Evolutionary conservation across 2,797 vertebrate species (phyloP), one percentile per base, ranked within the genome.

Genomic region (Pangasius macronema): DNA sequence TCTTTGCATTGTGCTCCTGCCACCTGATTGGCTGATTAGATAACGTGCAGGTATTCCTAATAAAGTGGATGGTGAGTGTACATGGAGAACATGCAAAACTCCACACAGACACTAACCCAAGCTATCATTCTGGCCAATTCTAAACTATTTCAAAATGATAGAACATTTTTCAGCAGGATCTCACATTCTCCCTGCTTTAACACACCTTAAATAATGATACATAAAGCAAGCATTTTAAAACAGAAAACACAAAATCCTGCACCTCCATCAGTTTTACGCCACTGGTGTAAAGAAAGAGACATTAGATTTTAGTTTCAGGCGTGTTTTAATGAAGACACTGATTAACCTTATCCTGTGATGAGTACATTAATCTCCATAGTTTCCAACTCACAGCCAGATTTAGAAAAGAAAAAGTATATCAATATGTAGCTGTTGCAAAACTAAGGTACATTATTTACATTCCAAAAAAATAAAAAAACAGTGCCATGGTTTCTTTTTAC

Each of bases 371-470:
- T 91, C 91, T 89, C 82, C 89, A 89, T 90, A 90, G 82, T 88
- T 92, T 91, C 90, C 86, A 90, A 91, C 91, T 91, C 89, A 88
- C 85, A 89, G 91, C 91, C 91, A 90, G 91, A 92, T 83, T 91
- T 94, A 94, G 86, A 94, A 94, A 93, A 92, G 83, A 87, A 88
- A 82, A 89, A 61, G 76, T 89, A 88, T 91, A 91, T 90, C 91
- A 93, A 90, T 91, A 89, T 89, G 91, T 77, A 68, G 88, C 91
- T 88, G 86, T 86, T 89, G 90, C 90, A 93, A 93, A 93, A 92
- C 92, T 93, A 94, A 94, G 90, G 87, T 92, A 91, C 91, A 94
- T 88, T 94, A 95, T 94, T 93, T 94, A 95, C 93, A 95, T 92
- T 93, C 87, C 85, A 87, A 90, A 88, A 88, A 89, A 68, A 90